Conservation (phyloP, 2,888 invertebrate genomes). For the Tortrix viridana region DNA sequence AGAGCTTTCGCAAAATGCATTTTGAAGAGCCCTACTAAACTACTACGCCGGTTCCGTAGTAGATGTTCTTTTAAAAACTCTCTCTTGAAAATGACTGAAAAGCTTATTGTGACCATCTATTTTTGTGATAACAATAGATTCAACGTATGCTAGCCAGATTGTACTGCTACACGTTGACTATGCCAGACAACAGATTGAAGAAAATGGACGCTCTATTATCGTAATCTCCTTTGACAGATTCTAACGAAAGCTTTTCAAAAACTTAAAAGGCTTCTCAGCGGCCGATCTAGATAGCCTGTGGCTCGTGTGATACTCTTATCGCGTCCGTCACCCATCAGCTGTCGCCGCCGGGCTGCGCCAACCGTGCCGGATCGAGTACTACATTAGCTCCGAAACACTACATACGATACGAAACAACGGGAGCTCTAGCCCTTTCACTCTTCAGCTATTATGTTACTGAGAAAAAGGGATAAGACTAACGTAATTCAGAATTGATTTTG, state of each 20-base stretch:
- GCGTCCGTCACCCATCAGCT: constrained; percentile 22
- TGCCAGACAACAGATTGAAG: background rate
- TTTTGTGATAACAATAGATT: no score
- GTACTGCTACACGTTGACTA: background rate
- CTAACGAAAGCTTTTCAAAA: constrained; percentile 26
- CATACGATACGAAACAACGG: no score
- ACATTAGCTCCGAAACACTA: background rate
- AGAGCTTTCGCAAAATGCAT: no score
- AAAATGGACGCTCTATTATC: constrained; percentile 23
- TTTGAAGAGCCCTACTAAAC: no score
- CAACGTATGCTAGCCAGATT: background rate
- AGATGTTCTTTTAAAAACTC: no score
- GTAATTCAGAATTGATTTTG: no score
- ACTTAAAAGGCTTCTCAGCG: constrained; percentile 25
- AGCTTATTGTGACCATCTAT: no score
- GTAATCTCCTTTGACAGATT: constrained; percentile 24
- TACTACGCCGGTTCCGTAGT: no score
- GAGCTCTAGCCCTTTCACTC: no score
- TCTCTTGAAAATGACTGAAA: fast-evolving
- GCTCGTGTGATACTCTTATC: constrained; percentile 22
- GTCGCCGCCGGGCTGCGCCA: constrained; percentile 7
- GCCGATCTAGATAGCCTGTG: constrained; percentile 28
- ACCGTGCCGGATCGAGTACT: constrained; percentile 5
- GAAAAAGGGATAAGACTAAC: no score
- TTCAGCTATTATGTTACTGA: no score